Base-by-base conservation (phyloP, 1,140 invertebrate genomes). In the Drosophila ohnishii region DNA sequence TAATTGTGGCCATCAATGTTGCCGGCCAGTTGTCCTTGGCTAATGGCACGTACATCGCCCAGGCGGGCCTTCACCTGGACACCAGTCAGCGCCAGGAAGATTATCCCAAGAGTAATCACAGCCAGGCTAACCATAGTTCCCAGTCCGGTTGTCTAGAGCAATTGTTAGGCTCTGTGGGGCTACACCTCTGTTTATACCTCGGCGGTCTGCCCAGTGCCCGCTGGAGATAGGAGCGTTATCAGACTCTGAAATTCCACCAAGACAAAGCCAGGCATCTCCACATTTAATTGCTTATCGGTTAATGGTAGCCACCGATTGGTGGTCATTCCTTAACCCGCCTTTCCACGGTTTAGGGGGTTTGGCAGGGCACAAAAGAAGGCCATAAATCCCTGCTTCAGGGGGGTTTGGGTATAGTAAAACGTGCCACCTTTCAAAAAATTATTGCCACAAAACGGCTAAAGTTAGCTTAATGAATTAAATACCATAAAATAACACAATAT, bases 71-170 rank as follows among this genome's bases (percentile, higher is more conserved):
- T 28, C 16, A 25, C n/a, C 16, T 14, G 44, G 22, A 28, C 35
- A 13, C 16, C 44, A 11, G 34, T 19, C 13, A 71, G 22, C 1
- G 37, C 47, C 35, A 71, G 5, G 9, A 5, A 16, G 16, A 44
- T 25, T 11, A 71, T 7, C 42, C 69, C 22, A 9, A 72, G 14
- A 22, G 16, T 13, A 16, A 9, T 10, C 10, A 32, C 5, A 8
- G 32, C 4, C 13, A 14, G 25, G 9, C 44, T 37, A 5, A 7
- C 67, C 69, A 72, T 72, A n/a, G 22, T 60, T 14, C 13, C 28
- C n/a, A 4, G 22, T 39, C 34, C 5, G 8, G 1, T 2, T n/a
- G 11, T 7, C 3, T 16, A 58, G 10, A 51, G 16, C n/a, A 47
- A 59, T 32, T 60, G 45, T 25, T 32, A 14, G 13, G 7, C 3